Conservation (phyloP, 2,113 vertebrate genomes). For the Halcyon malimbica region DNA sequence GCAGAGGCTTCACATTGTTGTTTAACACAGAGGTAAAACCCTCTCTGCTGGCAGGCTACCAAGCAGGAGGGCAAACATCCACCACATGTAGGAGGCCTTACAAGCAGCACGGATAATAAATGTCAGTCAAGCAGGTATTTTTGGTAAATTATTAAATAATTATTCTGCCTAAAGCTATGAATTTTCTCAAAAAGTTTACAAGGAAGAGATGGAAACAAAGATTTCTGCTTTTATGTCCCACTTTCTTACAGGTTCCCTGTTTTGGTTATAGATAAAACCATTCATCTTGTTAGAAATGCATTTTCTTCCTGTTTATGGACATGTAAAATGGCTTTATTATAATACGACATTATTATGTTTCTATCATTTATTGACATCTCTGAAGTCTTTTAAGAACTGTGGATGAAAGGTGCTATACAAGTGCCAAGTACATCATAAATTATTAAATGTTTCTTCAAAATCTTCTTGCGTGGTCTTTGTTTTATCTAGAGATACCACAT, state of each 20-base stretch:
- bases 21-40: neutral
- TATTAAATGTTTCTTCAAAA: conserved; percentile 32
- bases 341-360: neutral
- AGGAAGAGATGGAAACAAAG: neutral
- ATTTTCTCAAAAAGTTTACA: neutral
- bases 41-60: neutral
- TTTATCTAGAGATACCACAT: neutral
- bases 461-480: neutral
- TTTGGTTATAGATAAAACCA: neutral
- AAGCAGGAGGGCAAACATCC: neutral
- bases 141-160: neutral
- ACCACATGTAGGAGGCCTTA: neutral
- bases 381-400: conserved; percentile 18
- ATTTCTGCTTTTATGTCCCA: neutral
- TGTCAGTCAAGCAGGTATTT: neutral
- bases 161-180: neutral
- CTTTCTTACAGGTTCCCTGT: neutral
- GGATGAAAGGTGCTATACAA: conserved; percentile 27
- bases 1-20: neutral
- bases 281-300: neutral
- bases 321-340: conserved; percentile 14
- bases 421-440: conserved; percentile 14
- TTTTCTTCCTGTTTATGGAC: neutral
- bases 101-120: neutral
- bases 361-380: conserved; percentile 27